Evolutionary conservation across 2,888 invertebrate genomes (phyloP).

Genomic region (Teleogryllus oceanicus): DNA sequence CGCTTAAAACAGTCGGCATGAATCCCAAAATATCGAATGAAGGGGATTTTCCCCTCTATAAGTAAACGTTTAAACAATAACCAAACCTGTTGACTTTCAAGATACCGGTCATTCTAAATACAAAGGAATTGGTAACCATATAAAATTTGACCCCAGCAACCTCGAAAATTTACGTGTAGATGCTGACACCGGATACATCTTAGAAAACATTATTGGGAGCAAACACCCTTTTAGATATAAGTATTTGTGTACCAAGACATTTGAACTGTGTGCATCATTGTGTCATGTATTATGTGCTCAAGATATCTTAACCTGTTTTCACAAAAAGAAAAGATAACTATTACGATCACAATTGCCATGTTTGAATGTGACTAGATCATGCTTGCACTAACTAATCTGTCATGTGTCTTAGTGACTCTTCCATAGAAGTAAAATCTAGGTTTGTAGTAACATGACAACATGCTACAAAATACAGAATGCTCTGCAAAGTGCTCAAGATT

Average conservation of each 20-base stretch:
- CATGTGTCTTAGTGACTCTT: constrained; percentile 11
- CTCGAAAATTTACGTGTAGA: not conserved
- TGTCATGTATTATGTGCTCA: not conserved
- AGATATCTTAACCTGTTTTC: constrained; percentile 3
- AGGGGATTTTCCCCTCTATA: too few species aligned
- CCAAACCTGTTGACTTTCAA: too few species aligned
- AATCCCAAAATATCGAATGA: too few species aligned
- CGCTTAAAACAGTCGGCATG: too few species aligned
- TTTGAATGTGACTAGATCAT: not conserved
- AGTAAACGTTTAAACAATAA: too few species aligned
- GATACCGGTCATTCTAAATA: not conserved
- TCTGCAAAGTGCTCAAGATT: not conserved
- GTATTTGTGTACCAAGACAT: constrained; percentile 18
- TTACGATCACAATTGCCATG: constrained; percentile 2
- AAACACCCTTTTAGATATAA: not conserved
- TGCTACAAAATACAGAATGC: constrained; percentile 1
- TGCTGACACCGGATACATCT: not conserved
- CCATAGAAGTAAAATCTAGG: not conserved
- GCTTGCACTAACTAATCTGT: constrained; percentile 3
- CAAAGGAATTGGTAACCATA: not conserved
- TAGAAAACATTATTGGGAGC: not conserved
- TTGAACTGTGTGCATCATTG: constrained; percentile 18
- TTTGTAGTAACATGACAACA: not conserved
- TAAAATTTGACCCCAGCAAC: not conserved
- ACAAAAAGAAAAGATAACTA: not conserved